phyloP scores from a whole-genome alignment of 2,888 invertebrate species.

The Vesta saturnalis region DNA sequence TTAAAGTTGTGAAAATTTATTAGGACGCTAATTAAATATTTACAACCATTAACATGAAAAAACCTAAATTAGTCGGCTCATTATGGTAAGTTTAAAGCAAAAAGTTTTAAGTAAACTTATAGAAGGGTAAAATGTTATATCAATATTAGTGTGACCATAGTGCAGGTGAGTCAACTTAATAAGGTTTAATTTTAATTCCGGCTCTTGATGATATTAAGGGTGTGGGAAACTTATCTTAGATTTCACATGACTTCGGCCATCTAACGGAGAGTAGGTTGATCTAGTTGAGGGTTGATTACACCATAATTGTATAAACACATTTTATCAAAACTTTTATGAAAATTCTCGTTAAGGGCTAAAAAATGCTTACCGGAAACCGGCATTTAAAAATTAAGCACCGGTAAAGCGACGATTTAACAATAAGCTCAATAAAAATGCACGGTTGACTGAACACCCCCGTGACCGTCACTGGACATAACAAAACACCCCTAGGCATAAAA shows the following conservation, averaged over 20 bases:
- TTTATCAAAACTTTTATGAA: not conserved
- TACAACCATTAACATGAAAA: constrained; percentile 13
- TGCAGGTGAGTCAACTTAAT: constrained; percentile 41
- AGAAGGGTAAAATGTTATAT: constrained; percentile 35
- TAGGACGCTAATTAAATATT: not conserved
- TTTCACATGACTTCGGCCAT: constrained; percentile 36
- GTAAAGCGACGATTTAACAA: constrained; percentile 48
- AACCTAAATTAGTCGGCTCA: constrained; percentile 39
- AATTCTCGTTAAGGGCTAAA: constrained; percentile 2
- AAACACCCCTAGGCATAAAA: constrained; percentile 33
- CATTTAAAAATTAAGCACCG: constrained; percentile 46
- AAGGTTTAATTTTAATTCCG: constrained; percentile 28
- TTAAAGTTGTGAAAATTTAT: constrained; percentile 2
- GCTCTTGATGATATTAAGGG: constrained; percentile 16
- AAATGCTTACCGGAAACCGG: constrained; percentile 40
- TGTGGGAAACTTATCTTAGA: constrained; percentile 19
- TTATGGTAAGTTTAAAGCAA: constrained; percentile 22
- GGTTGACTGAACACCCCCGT: constrained; percentile 47
- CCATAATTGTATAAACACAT: not conserved
- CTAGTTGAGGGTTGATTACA: constrained; percentile 15
- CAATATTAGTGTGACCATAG: constrained; percentile 45
- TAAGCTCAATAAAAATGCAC: constrained; percentile 41
- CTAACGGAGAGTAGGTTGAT: constrained; percentile 42
- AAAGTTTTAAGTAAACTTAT: constrained; percentile 17
- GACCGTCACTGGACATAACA: constrained; percentile 42